A percentile compares a stretch with the other conserved stretches of the same genome.
Conservation (phyloP, 1,140 invertebrate species). For the Drosophila malerkotliana region DNA sequence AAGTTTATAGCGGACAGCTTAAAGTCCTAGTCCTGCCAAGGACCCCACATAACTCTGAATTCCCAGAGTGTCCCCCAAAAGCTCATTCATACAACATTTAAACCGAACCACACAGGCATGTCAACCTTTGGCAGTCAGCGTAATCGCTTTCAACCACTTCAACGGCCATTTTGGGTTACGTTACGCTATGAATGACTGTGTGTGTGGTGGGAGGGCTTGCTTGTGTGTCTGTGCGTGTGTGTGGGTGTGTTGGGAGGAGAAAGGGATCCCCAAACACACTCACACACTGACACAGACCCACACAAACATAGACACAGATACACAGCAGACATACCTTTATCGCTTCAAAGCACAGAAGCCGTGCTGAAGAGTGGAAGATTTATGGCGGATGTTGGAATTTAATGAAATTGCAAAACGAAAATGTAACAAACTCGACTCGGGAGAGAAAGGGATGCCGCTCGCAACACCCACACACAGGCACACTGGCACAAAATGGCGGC, state of each 20-base stretch:
- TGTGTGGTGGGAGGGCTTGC: not conserved
- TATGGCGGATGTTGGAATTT: conserved; percentile 83
- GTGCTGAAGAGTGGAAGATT: conserved; percentile 82
- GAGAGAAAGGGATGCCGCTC: conserved; percentile 29
- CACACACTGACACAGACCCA: conserved; percentile 7
- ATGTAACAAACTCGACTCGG: conserved; percentile 69
- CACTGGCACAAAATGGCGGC: conserved; percentile 76
- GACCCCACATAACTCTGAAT: conserved; percentile 61
- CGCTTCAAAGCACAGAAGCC: conserved; percentile 82
- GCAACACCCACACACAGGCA: conserved; percentile 35
- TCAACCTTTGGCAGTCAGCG: conserved; percentile 79
- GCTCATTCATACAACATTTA: conserved; percentile 79
- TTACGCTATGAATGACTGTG: conserved; percentile 6
- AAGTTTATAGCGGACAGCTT: conserved; percentile 68
- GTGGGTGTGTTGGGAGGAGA: conserved; percentile 10
- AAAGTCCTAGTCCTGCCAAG: conserved; percentile 27
- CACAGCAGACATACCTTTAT: conserved; percentile 70
- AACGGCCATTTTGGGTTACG: conserved; percentile 74
- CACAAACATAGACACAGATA: conserved; percentile 33
- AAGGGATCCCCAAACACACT: conserved; percentile 27
- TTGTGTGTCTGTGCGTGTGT: not conserved
- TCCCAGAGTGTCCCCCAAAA: conserved; percentile 58
- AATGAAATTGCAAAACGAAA: conserved; percentile 83
- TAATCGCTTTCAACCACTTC: conserved; percentile 82
- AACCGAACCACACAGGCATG: conserved; percentile 31